phyloP scores from a whole-genome alignment of 2,888 invertebrate genomes.

The Scrobipalpa costella region DNA sequence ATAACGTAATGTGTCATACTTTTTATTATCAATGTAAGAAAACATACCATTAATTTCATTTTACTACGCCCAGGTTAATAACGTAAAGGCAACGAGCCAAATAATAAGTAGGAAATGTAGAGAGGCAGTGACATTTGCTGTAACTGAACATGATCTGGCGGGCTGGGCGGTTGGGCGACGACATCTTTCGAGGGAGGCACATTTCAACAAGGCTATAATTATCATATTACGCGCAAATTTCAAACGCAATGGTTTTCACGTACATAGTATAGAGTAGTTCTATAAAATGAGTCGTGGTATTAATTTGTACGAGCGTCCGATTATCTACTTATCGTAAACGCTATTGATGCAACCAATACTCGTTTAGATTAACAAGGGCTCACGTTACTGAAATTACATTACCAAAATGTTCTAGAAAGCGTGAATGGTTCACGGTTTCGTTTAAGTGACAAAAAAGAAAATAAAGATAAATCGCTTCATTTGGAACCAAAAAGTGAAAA shows the following conservation, averaged over 20 bases:
- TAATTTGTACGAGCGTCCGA: too few relatives aligned
- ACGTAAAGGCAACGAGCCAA: slow-evolving; percentile 69
- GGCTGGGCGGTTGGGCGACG: slow-evolving; percentile 57
- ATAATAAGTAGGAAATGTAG: slow-evolving; percentile 61
- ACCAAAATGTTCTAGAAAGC: too few relatives aligned
- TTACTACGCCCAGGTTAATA: slow-evolving; percentile 56
- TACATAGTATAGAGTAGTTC: background rate
- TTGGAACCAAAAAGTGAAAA: slow-evolving; percentile 2
- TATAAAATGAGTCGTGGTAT: too few relatives aligned
- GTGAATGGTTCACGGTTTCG: too few relatives aligned
- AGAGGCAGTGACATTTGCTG: slow-evolving; percentile 62
- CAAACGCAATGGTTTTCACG: background rate
- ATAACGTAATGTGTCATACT: background rate
- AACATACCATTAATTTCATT: background rate
- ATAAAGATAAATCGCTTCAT: background rate
- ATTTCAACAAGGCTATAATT: slow-evolving; percentile 54
- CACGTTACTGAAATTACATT: too few relatives aligned
- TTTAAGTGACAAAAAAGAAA: too few relatives aligned
- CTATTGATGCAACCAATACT: too few relatives aligned
- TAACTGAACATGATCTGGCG: slow-evolving; percentile 61
- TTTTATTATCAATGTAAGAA: background rate
- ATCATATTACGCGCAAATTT: background rate
- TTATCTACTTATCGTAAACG: background rate
- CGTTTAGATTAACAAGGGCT: too few relatives aligned
- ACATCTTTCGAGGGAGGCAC: slow-evolving; percentile 68